These are phyloP conservation scores for Abrostola tripartita DNA, from an alignment of 2,888 invertebrate genomes.

Conservation along the genomic window DNA sequence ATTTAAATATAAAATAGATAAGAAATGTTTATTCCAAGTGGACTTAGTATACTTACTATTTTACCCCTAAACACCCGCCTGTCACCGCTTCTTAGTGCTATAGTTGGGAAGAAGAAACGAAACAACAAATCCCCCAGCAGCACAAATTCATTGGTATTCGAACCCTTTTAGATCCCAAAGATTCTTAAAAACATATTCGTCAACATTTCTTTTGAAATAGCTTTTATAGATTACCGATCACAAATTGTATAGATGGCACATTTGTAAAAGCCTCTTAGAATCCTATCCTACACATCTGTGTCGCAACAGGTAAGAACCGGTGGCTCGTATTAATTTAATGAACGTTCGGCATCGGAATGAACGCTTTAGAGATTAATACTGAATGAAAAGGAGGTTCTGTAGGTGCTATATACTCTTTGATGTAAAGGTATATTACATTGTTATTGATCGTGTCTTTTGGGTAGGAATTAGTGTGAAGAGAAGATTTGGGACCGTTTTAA, in stretches of 20 bases:
- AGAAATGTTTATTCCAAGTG: too few relatives aligned
- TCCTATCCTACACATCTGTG: conserved; percentile 3
- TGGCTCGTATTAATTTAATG: conserved; percentile 54
- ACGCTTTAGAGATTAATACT: conserved; percentile 20
- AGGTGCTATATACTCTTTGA: conserved; percentile 25
- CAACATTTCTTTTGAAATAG: not conserved
- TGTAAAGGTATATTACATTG: conserved; percentile 1
- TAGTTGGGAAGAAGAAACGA: too few relatives aligned
- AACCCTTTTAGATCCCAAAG: too few relatives aligned
- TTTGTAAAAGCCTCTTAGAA: conserved; percentile 11
- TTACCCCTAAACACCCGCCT: too few relatives aligned
- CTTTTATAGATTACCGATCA: not conserved
- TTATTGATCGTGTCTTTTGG: too few relatives aligned
- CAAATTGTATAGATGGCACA: not conserved
- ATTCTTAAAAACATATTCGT: not conserved
- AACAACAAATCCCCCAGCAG: too few relatives aligned
- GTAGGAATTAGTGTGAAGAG: too few relatives aligned
- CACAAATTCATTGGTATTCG: too few relatives aligned
- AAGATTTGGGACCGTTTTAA: too few relatives aligned
- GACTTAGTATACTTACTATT: too few relatives aligned
- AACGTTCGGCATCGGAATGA: conserved; percentile 27
- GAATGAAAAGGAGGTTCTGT: conserved; percentile 23
- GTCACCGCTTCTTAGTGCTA: too few relatives aligned
- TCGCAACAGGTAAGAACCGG: conserved; percentile 23
- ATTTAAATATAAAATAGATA: too few relatives aligned